Conservation (phyloP, 2,797 vertebrate species). For the Anas bahamensis region DNA sequence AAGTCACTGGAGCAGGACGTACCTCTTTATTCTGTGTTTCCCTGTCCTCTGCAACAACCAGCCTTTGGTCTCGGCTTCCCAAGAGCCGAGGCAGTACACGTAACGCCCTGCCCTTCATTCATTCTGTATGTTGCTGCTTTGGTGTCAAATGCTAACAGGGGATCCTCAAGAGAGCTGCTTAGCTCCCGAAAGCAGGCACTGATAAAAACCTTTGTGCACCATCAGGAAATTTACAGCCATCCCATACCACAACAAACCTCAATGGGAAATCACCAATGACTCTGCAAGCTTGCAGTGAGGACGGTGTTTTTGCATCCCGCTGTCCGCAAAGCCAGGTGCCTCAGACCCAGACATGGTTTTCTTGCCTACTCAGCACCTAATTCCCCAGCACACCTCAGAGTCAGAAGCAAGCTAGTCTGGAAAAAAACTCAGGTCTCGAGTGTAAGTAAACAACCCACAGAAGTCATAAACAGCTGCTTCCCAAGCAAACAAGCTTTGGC, state of each 20-base stretch:
- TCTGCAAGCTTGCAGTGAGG: neutral
- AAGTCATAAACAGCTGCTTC: neutral
- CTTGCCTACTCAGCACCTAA: neutral
- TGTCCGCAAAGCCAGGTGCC: neutral
- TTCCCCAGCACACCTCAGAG: neutral
- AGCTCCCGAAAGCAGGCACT: neutral
- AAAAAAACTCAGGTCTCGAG: neutral
- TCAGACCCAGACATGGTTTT: neutral
- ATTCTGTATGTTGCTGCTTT: neutral
- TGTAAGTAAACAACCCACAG: neutral
- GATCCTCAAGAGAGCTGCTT: neutral
- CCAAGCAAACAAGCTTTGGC: neutral
- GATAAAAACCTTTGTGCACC: neutral
- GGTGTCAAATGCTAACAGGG: neutral
- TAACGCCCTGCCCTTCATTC: neutral
- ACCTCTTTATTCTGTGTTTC: neutral
- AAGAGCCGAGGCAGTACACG: neutral
- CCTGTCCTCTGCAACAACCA: neutral
- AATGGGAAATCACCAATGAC: neutral
- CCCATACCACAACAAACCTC: neutral
- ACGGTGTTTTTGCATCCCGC: neutral
- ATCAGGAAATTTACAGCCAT: neutral
- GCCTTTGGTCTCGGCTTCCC: neutral
- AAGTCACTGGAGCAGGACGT: constrained; percentile 23
- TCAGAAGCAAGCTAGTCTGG: neutral